These are phyloP conservation scores for Laupala kohalensis DNA, from an alignment of 1,140 invertebrate genomes.

Conservation along the genomic window DNA sequence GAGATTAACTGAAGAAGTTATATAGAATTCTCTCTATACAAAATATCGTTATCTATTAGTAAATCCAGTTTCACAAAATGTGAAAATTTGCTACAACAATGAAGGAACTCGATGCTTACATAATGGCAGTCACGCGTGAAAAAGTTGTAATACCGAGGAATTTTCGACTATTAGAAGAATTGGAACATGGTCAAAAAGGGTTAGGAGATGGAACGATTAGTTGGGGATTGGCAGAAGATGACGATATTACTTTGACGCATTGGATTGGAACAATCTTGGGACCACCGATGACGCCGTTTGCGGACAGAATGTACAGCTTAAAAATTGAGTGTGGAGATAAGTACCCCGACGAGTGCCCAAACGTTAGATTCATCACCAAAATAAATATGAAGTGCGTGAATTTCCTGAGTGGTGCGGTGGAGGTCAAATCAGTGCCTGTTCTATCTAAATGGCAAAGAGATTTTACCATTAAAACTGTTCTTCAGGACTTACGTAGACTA, in stretches of 20 bases:
- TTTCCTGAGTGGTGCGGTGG: not conserved
- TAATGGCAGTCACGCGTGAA: not conserved
- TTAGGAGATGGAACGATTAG: not conserved
- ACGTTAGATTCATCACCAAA: not conserved
- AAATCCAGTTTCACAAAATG: no score
- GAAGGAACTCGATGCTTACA: conserved; percentile 33
- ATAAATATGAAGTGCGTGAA: not conserved
- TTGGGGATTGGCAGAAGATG: not conserved
- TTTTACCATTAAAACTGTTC: not conserved
- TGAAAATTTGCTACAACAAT: no score
- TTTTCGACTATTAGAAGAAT: not conserved
- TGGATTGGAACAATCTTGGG: not conserved
- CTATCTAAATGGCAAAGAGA: not conserved
- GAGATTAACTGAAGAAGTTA: no score
- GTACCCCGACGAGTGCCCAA: not conserved
- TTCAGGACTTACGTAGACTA: not conserved
- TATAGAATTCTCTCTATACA: no score
- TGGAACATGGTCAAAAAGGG: not conserved
- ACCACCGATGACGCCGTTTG: not conserved
- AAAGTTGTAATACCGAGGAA: not conserved
- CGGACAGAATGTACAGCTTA: not conserved
- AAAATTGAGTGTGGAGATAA: not conserved
- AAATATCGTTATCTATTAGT: no score
- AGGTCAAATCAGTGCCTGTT: not conserved
- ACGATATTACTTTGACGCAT: not conserved